Evolutionary conservation across 2,888 invertebrate genomes (phyloP).

Genomic region (Disparrhopalites patrizii): DNA sequence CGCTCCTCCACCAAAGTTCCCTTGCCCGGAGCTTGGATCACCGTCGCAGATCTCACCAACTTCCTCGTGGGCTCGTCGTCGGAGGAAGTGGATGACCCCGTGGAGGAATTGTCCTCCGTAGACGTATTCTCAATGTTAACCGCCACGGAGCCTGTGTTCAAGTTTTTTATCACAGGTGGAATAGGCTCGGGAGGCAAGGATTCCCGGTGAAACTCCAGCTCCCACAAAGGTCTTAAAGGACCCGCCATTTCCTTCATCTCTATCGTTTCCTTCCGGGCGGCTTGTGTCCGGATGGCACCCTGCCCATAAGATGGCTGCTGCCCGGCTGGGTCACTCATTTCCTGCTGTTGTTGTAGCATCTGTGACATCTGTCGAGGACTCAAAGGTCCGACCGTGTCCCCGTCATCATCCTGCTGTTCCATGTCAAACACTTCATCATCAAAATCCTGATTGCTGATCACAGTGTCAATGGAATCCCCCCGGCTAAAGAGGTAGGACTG

Average conservation of each 20-base stretch:
- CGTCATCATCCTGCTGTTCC: constrained; percentile 32
- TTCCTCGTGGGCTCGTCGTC: constrained; percentile 27
- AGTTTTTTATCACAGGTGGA: neutral
- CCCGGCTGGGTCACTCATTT: neutral
- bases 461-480: constrained; percentile 65
- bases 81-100: constrained; percentile 28
- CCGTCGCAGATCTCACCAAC: constrained; percentile 21
- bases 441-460: constrained; percentile 63
- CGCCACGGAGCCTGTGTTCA: constrained; percentile 35
- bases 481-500: constrained; percentile 44
- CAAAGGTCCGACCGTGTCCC: constrained; percentile 7
- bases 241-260: constrained; percentile 64
- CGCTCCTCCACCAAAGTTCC: neutral
- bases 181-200: constrained; percentile 49
- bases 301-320: no score
- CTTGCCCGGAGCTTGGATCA: constrained; percentile 16
- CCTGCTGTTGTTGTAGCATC: neutral
- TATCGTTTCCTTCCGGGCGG: constrained; percentile 65
- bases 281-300: no score
- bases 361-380: constrained; percentile 15
- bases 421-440: constrained; percentile 42
- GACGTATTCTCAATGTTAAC: constrained; percentile 44
- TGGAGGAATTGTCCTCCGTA: constrained; percentile 44
- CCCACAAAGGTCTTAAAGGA: constrained; percentile 53
- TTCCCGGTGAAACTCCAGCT: constrained; percentile 54